Conservation (phyloP, 2,888 invertebrate genomes). For the Syrista parreyssii region DNA sequence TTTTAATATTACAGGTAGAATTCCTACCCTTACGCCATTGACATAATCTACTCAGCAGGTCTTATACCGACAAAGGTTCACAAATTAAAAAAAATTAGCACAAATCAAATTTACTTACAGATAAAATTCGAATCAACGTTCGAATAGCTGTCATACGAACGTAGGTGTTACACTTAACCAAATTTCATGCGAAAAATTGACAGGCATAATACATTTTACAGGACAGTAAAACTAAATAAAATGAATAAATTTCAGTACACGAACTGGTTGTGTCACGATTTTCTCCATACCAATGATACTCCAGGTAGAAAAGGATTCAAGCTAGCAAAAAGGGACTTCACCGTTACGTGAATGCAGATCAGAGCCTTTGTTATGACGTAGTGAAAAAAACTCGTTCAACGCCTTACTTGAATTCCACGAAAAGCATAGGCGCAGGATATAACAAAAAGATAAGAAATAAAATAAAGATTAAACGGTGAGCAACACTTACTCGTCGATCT, state of each 20-base stretch:
- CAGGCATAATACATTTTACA: neutral
- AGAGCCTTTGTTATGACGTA: neutral
- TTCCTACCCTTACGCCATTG: neutral
- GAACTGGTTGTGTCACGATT: neutral
- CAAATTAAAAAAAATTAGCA: neutral
- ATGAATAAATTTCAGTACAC: too few relatives aligned
- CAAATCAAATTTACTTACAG: neutral
- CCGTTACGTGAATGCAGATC: neutral
- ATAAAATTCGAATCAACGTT: neutral
- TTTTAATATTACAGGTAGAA: neutral
- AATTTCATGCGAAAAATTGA: neutral
- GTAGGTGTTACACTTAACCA: neutral
- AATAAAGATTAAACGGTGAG: neutral
- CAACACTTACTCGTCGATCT: conserved; percentile 56
- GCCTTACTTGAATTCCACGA: neutral
- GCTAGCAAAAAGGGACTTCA: neutral
- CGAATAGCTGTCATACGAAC: neutral
- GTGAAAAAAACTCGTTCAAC: neutral
- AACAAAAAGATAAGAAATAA: neutral
- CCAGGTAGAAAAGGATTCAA: neutral
- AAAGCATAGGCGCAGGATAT: neutral
- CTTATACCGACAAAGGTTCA: neutral
- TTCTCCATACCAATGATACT: neutral
- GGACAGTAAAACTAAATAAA: too few relatives aligned
- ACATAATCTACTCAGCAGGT: neutral